phyloP scores from a whole-genome alignment of 2,888 invertebrate species.

The Pseudeuparius sepicola region DNA sequence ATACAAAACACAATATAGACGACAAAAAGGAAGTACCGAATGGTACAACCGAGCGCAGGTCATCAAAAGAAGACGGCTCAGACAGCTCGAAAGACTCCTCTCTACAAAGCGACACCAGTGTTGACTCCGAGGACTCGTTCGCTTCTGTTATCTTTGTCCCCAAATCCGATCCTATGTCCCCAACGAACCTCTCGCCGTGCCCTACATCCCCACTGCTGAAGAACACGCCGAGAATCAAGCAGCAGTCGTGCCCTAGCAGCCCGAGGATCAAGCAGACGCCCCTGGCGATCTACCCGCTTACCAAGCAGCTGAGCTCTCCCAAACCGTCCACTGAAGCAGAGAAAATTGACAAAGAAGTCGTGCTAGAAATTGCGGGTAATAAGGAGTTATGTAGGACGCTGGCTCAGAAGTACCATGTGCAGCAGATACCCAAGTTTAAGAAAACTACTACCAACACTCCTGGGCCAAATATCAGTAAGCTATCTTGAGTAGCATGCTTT shows the following conservation, averaged over 20 bases:
- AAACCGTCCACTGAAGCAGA: conserved; percentile 37
- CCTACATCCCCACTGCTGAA: conserved; percentile 53
- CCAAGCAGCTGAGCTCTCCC: conserved; percentile 50
- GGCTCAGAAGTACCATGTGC: conserved; percentile 37
- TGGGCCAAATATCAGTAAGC: conserved; percentile 13
- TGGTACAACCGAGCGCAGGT: conserved; percentile 49
- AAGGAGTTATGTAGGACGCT: conserved; percentile 25
- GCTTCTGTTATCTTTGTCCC: conserved; percentile 88
- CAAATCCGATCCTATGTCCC: conserved; percentile 63
- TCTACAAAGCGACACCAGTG: conserved; percentile 86
- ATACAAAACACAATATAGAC: conserved; percentile 26
- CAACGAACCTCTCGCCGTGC: conserved; percentile 49
- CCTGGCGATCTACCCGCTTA: conserved; percentile 45
- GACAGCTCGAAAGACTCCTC: conserved; percentile 84
- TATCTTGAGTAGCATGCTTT: too few species aligned
- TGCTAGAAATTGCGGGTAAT: not conserved
- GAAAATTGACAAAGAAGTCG: conserved; percentile 22
- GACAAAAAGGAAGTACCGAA: conserved; percentile 27
- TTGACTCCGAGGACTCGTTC: conserved; percentile 89
- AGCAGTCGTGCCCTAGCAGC: conserved; percentile 56
- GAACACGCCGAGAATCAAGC: conserved; percentile 66
- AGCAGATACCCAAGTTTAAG: conserved; percentile 36
- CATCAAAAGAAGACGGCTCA: conserved; percentile 80
- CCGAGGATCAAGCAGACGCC: conserved; percentile 56
- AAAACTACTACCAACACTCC: conserved; percentile 30